Percentiles rank a stretch among this genome's conserved stretches.
Evolutionary conservation across 2,797 vertebrate species (phyloP).

Genomic region (Enteromius mattozi): DNA sequence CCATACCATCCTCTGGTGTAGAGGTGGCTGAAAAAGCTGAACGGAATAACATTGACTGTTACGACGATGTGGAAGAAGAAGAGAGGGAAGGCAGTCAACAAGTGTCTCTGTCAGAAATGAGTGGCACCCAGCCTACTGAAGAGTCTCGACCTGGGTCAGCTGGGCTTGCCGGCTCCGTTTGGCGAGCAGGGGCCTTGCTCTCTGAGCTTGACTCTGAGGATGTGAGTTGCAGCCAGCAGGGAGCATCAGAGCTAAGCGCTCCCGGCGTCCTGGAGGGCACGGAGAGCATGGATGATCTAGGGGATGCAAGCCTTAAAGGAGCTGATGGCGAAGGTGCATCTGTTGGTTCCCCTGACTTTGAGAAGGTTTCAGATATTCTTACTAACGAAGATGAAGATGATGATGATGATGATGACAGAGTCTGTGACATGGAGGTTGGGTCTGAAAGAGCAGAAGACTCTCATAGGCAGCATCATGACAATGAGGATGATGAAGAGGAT

Average conservation of each 20-base stretch:
- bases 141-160: conserved; percentile 80
- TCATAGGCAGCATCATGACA: conserved; percentile 70
- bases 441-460: conserved; percentile 75
- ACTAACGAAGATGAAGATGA: conserved; percentile 74
- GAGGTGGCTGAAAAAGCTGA: conserved; percentile 58
- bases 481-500: conserved; percentile 75
- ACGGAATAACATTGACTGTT: conserved; percentile 63
- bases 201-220: conserved; percentile 83
- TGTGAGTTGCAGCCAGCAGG: conserved; percentile 81
- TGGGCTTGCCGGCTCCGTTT: conserved; percentile 70
- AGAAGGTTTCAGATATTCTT: conserved; percentile 79
- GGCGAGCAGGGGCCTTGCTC: conserved; percentile 71
- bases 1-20: background rate
- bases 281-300: conserved; percentile 81
- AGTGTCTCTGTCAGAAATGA: conserved; percentile 83
- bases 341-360: conserved; percentile 80
- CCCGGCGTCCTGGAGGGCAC: conserved; percentile 82
- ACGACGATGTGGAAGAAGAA: conserved; percentile 76
- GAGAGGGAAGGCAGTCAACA: conserved; percentile 78
- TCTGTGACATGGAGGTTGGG: conserved; percentile 83
- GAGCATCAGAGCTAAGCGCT: conserved; percentile 79
- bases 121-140: conserved; percentile 81
- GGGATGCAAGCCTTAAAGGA: conserved; percentile 81
- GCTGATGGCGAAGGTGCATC: conserved; percentile 81
- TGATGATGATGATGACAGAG: conserved; percentile 69